Evolutionary conservation across 2,888 invertebrate genomes (phyloP).

Genomic region (Euspilapteryx auroguttella): DNA sequence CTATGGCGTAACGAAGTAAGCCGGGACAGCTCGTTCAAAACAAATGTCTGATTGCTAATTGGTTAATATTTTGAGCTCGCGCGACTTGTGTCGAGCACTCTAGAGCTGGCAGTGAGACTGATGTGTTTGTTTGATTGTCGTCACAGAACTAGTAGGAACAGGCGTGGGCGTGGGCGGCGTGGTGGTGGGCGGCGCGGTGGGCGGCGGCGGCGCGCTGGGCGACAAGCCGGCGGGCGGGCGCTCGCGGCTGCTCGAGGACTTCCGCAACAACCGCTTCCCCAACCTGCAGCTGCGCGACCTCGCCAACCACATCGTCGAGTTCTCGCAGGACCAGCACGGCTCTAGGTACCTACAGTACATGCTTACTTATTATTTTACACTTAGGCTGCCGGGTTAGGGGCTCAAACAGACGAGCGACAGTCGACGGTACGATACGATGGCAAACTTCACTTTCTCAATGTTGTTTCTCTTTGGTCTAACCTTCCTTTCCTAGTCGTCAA

Average conservation of each 20-base stretch:
- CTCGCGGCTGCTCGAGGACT: slow-evolving; percentile 93
- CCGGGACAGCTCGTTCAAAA: too few relatives aligned
- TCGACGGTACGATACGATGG: too few relatives aligned
- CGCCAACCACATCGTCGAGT: slow-evolving; percentile 97
- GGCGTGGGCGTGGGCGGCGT: slow-evolving; percentile 15
- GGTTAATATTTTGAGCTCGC: too few relatives aligned
- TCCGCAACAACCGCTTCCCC: slow-evolving; percentile 87
- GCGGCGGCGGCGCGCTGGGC: slow-evolving; percentile 33
- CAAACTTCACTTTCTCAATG: too few relatives aligned
- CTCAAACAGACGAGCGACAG: too few relatives aligned
- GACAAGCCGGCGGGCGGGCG: slow-evolving; percentile 69
- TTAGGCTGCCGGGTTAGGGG: too few relatives aligned
- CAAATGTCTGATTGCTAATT: too few relatives aligned
- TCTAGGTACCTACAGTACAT: slow-evolving; percentile 58
- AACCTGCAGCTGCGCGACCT: slow-evolving; percentile 91
- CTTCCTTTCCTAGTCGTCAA: too few relatives aligned
- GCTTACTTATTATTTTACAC: background rate
- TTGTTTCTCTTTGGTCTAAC: too few relatives aligned
- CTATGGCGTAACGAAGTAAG: too few relatives aligned
- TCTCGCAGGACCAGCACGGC: slow-evolving; percentile 99
- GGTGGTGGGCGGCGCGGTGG: slow-evolving; percentile 12
- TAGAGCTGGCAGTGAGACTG: too few relatives aligned
- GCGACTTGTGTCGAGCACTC: too few relatives aligned
- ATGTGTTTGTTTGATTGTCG: background rate
- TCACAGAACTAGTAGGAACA: slow-evolving; percentile 36